Percentiles rank a stretch among this genome's conserved stretches.
Evolutionary conservation across 2,797 vertebrate species (phyloP).

Genomic region (Pseudochirops corinnae): DNA sequence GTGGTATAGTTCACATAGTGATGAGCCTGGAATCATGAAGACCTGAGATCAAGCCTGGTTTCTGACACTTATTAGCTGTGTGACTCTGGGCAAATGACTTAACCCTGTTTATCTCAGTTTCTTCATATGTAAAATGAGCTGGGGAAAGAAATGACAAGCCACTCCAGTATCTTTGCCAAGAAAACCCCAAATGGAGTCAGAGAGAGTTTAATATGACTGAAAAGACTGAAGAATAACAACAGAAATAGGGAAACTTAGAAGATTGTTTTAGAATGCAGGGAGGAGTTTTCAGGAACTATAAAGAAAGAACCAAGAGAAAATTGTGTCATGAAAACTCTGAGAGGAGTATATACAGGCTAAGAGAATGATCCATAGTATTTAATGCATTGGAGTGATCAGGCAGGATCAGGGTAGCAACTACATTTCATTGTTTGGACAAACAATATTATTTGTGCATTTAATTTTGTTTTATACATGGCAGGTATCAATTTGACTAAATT

Average conservation of each 20-base stretch:
- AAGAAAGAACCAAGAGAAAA: not conserved
- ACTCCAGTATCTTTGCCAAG: no score
- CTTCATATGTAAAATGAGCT: not conserved
- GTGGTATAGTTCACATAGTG: no score
- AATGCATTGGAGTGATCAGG: not conserved
- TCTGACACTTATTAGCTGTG: no score
- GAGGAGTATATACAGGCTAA: not conserved
- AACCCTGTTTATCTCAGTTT: not conserved
- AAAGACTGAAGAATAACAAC: not conserved
- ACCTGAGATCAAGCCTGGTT: no score
- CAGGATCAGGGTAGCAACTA: not conserved
- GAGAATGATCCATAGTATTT: not conserved
- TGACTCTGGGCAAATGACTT: not conserved
- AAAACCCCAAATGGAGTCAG: no score
- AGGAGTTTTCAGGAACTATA: not conserved
- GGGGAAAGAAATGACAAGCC: no score
- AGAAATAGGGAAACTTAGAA: not conserved
- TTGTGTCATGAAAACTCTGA: not conserved
- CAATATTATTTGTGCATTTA: not conserved
- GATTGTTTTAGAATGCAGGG: not conserved
- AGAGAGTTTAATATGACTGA: not conserved
- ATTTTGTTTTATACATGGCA: not conserved
- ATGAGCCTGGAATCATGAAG: no score
- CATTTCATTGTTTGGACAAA: not conserved
- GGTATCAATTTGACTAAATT: not conserved